Evolutionary conservation across 23 tunicate species (phyloP), one percentile per base, ranked within the genome.

Genomic region (Ciona savignyi): DNA sequence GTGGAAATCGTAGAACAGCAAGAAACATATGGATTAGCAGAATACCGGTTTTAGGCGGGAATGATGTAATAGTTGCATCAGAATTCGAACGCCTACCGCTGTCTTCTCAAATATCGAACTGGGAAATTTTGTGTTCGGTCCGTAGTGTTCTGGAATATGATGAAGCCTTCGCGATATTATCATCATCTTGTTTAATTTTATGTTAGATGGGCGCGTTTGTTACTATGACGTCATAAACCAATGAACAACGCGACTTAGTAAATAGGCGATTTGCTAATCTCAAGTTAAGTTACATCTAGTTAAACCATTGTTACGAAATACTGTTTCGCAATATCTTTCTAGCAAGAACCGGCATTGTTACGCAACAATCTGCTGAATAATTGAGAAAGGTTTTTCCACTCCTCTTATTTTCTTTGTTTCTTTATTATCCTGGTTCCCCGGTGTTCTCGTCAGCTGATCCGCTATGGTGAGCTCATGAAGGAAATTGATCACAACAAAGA

Each of bases 391-490:
- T 6, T 24, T 23, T 24, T 23, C 28, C 68, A 23, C 68, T 64
- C 28, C 68, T 24, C 68, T 23, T 42, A 42, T 6, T 42, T 42
- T 70, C 25, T 34, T 29, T 33, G 63, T 72, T 72, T 72, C 77
- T 72, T 51, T 72, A 49, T 72, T 72, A 19, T 72, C 77, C 26
- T 72, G 21, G 77, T 11, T 1, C 64, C 56, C 56, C 56, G 65
- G 32, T 31, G 64, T 72, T 72, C 77, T 72, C 63, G 77, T 72
- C 77, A 72, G 77, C 77, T 72, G 77, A 72, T 72, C 63, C 68
- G 68, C 11, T 15, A 42, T 42, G 56, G 56, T 9, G 56, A 42
- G 56, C 56, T 51, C 9, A 51, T 27, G 51, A 69, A 6, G 56
- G 56, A 42, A 6, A 42, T 42, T 42, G 56, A 6, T 15, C 56